A percentile compares a stretch with the other conserved stretches of the same genome.
phyloP scores from a whole-genome alignment of 2,888 invertebrate species.

The Eristalis pertinax region DNA sequence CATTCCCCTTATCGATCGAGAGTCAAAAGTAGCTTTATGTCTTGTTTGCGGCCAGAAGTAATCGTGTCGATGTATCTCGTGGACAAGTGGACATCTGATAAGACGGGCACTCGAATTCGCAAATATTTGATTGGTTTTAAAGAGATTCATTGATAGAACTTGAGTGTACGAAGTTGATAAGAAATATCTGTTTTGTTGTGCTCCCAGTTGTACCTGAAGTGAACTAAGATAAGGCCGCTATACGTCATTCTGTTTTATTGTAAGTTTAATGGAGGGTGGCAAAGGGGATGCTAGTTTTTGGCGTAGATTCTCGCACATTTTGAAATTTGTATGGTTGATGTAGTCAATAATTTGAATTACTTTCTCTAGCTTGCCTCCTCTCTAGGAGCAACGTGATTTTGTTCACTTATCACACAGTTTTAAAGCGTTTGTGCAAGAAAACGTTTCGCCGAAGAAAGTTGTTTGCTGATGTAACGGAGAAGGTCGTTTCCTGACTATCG shows the following conservation, averaged over 20 bases:
- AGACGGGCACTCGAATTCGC: neutral
- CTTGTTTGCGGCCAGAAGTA: neutral
- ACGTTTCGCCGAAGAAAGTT: too few species aligned
- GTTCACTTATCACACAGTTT: too few species aligned
- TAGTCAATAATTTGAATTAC: too few species aligned
- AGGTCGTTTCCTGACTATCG: too few species aligned
- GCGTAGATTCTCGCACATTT: too few species aligned
- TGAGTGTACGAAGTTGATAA: neutral
- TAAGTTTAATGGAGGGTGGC: too few species aligned
- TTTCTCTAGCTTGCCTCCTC: too few species aligned
- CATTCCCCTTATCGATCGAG: neutral
- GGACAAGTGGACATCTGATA: neutral
- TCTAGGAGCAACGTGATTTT: too few species aligned
- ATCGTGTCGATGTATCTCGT: neutral
- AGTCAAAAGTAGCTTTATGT: neutral
- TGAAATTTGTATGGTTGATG: too few species aligned
- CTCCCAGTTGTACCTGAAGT: neutral
- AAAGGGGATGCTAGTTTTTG: too few species aligned
- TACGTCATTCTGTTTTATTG: neutral
- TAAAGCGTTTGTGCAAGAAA: too few species aligned
- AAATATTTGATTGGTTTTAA: constrained; percentile 2
- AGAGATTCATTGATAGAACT: neutral
- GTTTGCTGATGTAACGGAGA: too few species aligned
- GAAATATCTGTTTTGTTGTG: neutral
- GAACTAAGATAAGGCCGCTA: neutral